Conservation (phyloP, 1,140 invertebrate species). For the Phocides pigmalion region DNA sequence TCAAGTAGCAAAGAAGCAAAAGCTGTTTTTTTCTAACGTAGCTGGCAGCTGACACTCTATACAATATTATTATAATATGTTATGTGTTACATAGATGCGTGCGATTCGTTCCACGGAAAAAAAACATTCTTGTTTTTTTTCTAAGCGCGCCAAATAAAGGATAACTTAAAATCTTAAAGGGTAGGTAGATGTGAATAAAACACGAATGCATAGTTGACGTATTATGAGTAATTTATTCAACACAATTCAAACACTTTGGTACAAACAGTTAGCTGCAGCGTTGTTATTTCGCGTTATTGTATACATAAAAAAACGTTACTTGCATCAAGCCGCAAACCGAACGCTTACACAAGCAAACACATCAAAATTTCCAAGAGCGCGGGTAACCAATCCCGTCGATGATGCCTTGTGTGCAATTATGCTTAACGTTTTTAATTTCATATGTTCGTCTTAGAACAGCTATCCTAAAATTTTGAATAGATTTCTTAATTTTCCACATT, state of each 20-base stretch:
- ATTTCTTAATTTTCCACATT: slow-evolving; percentile 63
- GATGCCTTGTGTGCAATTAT: slow-evolving; percentile 32
- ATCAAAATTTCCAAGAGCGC: slow-evolving; percentile 41
- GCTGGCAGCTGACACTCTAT: no score
- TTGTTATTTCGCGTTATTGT: slow-evolving; percentile 51
- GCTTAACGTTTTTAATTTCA: slow-evolving; percentile 29
- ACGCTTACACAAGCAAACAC: slow-evolving; percentile 60
- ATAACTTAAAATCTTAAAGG: no score
- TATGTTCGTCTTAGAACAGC: slow-evolving; percentile 42
- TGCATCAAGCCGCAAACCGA: slow-evolving; percentile 64
- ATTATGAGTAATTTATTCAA: slow-evolving; percentile 81
- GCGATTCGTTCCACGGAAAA: no score
- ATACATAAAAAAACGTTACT: slow-evolving; percentile 48
- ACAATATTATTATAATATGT: no score
- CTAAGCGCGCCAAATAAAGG: no score
- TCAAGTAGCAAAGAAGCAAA: no score
- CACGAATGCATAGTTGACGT: slow-evolving; percentile 64
- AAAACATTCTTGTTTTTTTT: no score
- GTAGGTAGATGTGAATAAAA: slow-evolving; percentile 57
- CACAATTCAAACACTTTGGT: slow-evolving; percentile 84
- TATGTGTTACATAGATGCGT: no score
- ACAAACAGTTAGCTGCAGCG: slow-evolving; percentile 79
- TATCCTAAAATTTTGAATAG: slow-evolving; percentile 62
- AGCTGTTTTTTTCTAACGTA: no score
- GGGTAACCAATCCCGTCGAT: slow-evolving; percentile 38